Percentiles rank a stretch among this genome's conserved stretches.
Evolutionary conservation across 2,797 vertebrate genomes (phyloP).

Genomic region (Hapalemur alaotrensis): DNA sequence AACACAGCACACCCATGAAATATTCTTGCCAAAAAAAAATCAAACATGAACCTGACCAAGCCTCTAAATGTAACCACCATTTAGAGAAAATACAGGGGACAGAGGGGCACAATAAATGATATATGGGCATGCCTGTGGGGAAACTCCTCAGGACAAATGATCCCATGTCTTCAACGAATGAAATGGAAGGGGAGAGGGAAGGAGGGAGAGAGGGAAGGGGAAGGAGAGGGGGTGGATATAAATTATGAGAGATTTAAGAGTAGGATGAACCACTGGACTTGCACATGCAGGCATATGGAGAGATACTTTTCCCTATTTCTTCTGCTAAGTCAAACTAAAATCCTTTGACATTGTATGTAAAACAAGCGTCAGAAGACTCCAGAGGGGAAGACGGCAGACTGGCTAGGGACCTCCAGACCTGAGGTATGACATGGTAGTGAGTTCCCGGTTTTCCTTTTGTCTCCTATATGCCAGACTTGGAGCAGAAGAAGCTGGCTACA

Average conservation of each 20-base stretch:
- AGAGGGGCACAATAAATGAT: not conserved
- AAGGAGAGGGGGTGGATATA: not conserved
- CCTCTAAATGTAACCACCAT: not conserved
- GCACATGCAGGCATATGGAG: not conserved
- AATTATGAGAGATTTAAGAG: not conserved
- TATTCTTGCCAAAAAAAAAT: not conserved
- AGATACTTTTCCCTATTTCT: not conserved
- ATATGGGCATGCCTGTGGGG: fast-evolving
- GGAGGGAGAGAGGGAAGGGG: too few species aligned
- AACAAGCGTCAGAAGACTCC: not conserved
- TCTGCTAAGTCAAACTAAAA: not conserved
- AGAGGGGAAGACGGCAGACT: not conserved
- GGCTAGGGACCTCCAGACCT: not conserved
- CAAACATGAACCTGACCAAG: not conserved
- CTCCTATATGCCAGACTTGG: not conserved
- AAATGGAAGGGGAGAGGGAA: not conserved
- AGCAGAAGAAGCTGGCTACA: not conserved
- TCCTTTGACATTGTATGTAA: not conserved
- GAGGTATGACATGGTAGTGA: not conserved
- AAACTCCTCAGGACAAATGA: not conserved
- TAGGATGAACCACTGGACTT: not conserved
- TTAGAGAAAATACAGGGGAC: not conserved
- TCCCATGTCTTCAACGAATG: not conserved
- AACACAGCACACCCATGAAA: not conserved
- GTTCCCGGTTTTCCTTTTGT: not conserved